phyloP scores from a whole-genome alignment of 2,113 vertebrate genomes.

The Nanger granti region DNA sequence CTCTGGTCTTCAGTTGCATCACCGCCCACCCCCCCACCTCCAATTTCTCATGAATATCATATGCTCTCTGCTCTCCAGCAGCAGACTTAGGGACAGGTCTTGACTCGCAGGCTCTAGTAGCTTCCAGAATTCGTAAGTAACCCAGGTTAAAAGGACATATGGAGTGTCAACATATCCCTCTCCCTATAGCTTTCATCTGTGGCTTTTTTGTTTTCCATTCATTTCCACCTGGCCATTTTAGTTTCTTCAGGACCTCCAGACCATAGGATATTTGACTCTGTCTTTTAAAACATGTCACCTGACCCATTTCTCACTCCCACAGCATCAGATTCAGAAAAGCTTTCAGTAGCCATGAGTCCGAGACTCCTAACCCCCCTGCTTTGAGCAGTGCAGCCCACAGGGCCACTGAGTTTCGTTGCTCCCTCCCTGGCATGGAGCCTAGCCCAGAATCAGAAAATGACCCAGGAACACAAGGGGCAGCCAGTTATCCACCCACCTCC shows the following conservation, averaged over 20 bases:
- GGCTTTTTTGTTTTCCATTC: background rate
- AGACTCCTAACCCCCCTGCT: background rate
- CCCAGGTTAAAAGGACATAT: background rate
- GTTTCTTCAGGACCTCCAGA: background rate
- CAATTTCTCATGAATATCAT: background rate
- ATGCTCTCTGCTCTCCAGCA: background rate
- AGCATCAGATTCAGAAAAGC: background rate
- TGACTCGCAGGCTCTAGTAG: background rate
- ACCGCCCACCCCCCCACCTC: fast-evolving
- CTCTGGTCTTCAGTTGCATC: background rate
- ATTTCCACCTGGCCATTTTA: background rate
- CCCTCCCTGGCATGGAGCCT: background rate
- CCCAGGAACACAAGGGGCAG: background rate
- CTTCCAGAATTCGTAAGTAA: background rate
- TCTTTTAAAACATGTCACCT: background rate
- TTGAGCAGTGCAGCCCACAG: background rate
- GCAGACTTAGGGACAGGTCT: background rate
- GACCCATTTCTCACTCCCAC: background rate
- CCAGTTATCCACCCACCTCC: background rate
- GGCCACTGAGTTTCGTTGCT: background rate
- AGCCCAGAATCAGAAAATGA: background rate
- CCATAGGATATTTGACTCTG: background rate
- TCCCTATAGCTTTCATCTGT: background rate
- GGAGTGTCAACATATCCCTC: too few relatives aligned
- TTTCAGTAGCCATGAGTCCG: background rate